phyloP scores from a whole-genome alignment of 2,797 vertebrate species.

The Lophotriccus pileatus region DNA sequence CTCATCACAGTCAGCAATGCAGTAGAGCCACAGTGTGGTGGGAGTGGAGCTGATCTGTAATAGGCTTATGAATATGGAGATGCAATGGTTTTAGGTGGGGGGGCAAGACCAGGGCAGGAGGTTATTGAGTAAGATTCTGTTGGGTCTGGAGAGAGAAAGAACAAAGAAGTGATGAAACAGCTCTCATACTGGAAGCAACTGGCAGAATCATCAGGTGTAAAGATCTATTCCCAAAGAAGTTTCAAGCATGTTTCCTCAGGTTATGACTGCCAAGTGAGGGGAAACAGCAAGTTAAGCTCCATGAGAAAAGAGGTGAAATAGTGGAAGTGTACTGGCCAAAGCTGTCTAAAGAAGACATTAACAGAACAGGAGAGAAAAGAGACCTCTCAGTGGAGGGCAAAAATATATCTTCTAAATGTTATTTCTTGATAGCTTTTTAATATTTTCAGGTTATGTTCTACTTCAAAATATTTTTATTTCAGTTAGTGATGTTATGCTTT shows the following conservation, averaged over 20 bases:
- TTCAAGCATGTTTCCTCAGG: background rate
- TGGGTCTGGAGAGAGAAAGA: background rate
- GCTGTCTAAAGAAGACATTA: background rate
- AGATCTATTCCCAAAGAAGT: background rate
- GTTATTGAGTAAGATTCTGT: background rate
- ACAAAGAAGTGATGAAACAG: background rate
- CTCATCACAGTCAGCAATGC: background rate
- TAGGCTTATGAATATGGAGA: fast-evolving
- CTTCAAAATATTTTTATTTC: background rate
- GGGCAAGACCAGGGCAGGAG: background rate
- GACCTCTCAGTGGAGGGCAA: background rate
- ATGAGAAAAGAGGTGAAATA: background rate
- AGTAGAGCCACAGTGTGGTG: background rate
- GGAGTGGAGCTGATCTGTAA: background rate
- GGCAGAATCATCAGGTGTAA: background rate
- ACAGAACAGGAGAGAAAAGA: background rate
- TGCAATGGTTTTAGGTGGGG: background rate
- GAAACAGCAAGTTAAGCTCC: background rate
- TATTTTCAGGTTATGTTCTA: background rate
- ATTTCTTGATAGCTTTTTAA: background rate
- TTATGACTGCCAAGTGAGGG: background rate
- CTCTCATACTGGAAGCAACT: background rate
- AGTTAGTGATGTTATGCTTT: background rate
- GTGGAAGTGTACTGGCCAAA: background rate
- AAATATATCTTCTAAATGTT: background rate